These are phyloP conservation scores for Tigriopus californicus DNA, from an alignment of 2,888 invertebrate species.

Conservation along the genomic window DNA sequence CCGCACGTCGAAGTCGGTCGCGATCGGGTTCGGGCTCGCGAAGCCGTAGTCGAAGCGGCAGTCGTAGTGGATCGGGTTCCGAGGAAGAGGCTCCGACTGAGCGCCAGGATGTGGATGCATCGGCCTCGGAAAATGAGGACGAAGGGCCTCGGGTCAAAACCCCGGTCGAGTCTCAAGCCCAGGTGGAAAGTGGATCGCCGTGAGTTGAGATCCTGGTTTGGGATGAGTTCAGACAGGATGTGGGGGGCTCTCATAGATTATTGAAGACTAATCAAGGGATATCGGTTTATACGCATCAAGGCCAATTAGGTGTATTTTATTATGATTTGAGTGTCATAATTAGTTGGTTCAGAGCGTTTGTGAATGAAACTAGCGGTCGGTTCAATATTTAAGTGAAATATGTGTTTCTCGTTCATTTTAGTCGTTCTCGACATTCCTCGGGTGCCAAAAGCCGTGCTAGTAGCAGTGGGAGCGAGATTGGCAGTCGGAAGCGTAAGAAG, in stretches of 20 bases:
- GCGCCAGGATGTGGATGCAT: conserved; percentile 1
- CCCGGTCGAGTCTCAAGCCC: not conserved
- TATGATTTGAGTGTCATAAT: no score
- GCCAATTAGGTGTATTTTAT: no score
- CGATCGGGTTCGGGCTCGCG: not conserved
- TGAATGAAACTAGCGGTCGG: no score
- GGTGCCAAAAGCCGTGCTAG: conserved; percentile 1
- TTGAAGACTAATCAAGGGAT: no score
- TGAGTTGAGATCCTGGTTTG: not conserved
- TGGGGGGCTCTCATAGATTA: no score
- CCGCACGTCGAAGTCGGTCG: no score
- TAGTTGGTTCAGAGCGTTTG: no score
- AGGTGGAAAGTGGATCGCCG: not conserved
- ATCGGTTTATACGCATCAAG: no score
- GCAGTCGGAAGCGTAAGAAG: not conserved
- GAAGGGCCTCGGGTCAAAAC: no score
- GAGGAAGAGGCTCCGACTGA: conserved; percentile 8
- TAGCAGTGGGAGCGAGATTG: conserved; percentile 5
- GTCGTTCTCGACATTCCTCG: not conserved
- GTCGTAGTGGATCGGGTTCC: conserved; percentile 21
- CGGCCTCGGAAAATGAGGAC: conserved; percentile 13
- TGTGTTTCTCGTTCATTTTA: not conserved
- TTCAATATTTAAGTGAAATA: no score
- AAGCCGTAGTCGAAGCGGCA: conserved; percentile 19
- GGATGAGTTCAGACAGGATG: not conserved